phyloP scores from a whole-genome alignment of 2,113 vertebrate species.

The Axis porcinus region DNA sequence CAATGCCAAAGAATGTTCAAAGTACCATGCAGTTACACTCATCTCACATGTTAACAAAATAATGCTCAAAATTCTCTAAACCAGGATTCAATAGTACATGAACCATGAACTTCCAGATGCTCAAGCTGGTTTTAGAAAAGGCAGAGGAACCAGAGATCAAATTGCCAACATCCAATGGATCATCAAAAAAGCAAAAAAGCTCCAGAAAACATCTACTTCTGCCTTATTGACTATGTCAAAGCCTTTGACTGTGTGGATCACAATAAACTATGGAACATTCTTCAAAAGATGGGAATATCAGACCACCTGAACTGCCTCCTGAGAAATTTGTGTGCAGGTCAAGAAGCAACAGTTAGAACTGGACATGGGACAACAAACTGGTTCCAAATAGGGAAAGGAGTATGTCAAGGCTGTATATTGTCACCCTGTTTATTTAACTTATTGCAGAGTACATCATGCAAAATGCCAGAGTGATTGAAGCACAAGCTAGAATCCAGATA shows the following conservation, averaged over 20 bases:
- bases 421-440: not conserved
- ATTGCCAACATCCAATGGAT: not conserved
- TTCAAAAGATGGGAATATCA: not conserved
- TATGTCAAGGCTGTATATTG: not conserved
- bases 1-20: not conserved
- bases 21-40: not conserved
- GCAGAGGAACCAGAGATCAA: not conserved
- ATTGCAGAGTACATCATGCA: not conserved
- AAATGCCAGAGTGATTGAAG: not conserved
- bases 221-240: not conserved
- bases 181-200: not conserved
- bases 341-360: not conserved
- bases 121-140: not conserved
- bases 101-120: not conserved
- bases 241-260: not conserved
- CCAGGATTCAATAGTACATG: not conserved
- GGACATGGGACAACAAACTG: not conserved
- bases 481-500: not conserved
- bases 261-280: not conserved
- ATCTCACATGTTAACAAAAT: not conserved
- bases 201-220: not conserved
- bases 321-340: not conserved
- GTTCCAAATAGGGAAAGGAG: not conserved
- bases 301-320: not conserved
- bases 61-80: not conserved